Evolutionary conservation across 2,113 vertebrate species (phyloP).

Genomic region (Laticauda laticaudata): DNA sequence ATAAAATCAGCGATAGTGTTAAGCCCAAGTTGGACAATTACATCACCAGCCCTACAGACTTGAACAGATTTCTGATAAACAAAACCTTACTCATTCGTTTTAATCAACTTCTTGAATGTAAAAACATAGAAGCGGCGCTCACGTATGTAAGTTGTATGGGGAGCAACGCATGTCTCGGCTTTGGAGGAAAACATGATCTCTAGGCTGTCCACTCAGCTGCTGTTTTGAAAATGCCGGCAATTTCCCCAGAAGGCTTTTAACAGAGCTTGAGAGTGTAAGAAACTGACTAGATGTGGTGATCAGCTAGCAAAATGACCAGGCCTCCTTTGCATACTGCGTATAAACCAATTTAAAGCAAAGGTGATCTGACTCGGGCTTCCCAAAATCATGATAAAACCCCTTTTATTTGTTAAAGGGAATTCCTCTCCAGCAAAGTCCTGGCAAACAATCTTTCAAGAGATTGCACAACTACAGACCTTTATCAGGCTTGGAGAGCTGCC

Average conservation of each 20-base stretch:
- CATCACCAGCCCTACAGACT: neutral
- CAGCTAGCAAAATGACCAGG: neutral
- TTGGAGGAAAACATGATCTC: neutral
- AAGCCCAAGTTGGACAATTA: neutral
- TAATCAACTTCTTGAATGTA: neutral
- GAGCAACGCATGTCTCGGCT: neutral
- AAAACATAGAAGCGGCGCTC: neutral
- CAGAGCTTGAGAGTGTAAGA: neutral
- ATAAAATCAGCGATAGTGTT: neutral
- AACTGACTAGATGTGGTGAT: neutral
- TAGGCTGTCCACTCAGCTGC: neutral
- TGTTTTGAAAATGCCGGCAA: neutral
- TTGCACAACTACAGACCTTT: too few relatives aligned
- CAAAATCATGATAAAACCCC: too few relatives aligned
- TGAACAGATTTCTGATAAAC: neutral
- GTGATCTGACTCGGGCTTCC: too few relatives aligned
- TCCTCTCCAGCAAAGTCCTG: too few relatives aligned
- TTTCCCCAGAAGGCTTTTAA: neutral
- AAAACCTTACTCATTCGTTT: neutral
- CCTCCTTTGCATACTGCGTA: neutral
- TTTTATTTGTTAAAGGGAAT: too few relatives aligned
- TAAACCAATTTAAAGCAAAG: too few relatives aligned
- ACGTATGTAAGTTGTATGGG: neutral
- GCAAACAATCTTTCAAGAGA: too few relatives aligned
- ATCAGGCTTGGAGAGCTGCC: too few relatives aligned